A percentile compares a stretch with the other conserved stretches of the same genome.
Evolutionary conservation across 1,140 invertebrate genomes (phyloP).

Genomic region (Harpegnathos saltator): DNA sequence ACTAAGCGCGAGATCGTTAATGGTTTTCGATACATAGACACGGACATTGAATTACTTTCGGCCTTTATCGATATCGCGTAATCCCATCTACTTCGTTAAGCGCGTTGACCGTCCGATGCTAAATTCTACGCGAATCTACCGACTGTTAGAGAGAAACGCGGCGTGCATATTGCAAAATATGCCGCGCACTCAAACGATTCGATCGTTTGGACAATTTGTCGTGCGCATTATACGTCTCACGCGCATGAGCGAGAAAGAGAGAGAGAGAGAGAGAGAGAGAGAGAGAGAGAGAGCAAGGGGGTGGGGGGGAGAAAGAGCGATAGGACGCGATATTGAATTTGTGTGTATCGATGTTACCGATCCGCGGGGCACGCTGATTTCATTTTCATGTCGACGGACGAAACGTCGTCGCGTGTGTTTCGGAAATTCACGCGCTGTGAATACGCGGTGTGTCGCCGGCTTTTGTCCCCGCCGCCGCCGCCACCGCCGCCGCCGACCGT

Average conservation of each 20-base stretch:
- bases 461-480: not conserved
- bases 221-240: constrained; percentile 5
- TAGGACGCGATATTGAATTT: constrained; percentile 38
- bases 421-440: too few species aligned
- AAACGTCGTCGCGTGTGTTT: not conserved
- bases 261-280: too few species aligned
- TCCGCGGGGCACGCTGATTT: constrained; percentile 15
- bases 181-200: constrained; percentile 40
- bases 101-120: constrained; percentile 11
- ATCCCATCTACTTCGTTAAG: constrained; percentile 49
- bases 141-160: constrained; percentile 21
- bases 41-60: constrained; percentile 51
- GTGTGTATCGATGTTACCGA: constrained; percentile 17
- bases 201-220: constrained; percentile 56
- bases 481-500: too few species aligned
- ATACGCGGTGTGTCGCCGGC: too few species aligned
- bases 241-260: too few species aligned
- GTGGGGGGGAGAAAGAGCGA: too few species aligned
- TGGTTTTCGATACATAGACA: constrained; percentile 28
- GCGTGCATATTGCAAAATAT: constrained; percentile 19
- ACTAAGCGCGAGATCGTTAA: constrained; percentile 42
- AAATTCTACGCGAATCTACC: constrained; percentile 20
- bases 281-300: too few species aligned
- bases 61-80: constrained; percentile 34
- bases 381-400: constrained; percentile 10